Base-by-base conservation (phyloP, 2,888 invertebrate species). In the Hedya salicella region DNA sequence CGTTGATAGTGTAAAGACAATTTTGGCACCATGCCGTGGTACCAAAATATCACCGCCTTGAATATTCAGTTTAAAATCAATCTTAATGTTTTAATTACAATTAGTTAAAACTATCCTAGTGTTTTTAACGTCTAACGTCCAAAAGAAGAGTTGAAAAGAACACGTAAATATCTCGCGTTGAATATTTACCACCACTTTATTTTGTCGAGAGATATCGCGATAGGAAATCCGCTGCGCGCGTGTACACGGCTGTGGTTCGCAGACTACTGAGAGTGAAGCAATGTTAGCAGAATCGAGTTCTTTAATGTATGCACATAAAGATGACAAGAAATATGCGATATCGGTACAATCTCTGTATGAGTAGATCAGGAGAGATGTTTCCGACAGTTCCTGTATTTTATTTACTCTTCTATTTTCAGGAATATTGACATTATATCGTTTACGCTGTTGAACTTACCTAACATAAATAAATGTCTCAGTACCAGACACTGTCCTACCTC, bases 1-100 rank as follows among this genome's bases (percentile, higher is more conserved):
- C 70, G 71, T 74, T 75, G 75, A 76, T 72, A 44, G 46, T 60
- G 32, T 56, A 73, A 73, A 70, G 69, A 70, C 69, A 70, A 66
- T 69, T n/a, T 70, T 91, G 91, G 91, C 91, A 70, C 63, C 69
- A 68, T 86, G 90, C 91, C 91, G 85, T 80, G 70, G 70, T 81
- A 88, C 87, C 73, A 82, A 85, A 89, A 90, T 91, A 89, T 80
- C 81, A 71, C 78, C 76, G 77, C 86, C 87, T 87, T 86, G 84
- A 81, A 78, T 79, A 74, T 73, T 71, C 68, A 70, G 67, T 64
- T 70, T 70, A 74, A 70, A 65, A 61, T 42, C 48, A 61, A 53
- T 60, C 14, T 48, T 14, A 42, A 49, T 42, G 13, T 61, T 25
- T 25, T 54, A 14, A 25, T 60, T 36, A 54, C 46, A 30, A 21